Conservation (phyloP, 2,113 vertebrate genomes). For the Gadus chalcogrammus region DNA sequence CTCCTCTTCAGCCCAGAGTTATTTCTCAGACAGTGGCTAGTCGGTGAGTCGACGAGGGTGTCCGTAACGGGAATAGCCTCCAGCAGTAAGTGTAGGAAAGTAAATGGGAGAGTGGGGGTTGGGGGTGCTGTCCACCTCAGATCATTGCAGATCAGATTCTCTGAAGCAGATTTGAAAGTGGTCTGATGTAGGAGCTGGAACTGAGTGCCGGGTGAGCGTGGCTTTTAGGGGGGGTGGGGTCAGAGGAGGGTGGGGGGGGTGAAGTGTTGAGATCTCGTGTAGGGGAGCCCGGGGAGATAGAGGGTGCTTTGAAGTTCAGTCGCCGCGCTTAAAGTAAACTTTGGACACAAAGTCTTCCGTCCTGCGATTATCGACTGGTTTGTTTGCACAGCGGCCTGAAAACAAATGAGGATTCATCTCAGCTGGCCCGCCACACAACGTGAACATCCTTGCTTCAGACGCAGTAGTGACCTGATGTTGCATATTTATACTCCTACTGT, state of each 20-base stretch:
- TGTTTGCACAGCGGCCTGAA: conserved; percentile 62
- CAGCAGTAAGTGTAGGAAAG: too few species aligned
- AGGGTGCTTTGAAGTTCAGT: conserved; percentile 61
- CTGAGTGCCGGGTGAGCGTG: conserved; percentile 1
- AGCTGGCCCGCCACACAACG: conserved; percentile 23
- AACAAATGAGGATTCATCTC: conserved; percentile 62
- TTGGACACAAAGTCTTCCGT: conserved; percentile 69
- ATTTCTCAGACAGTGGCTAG: too few species aligned
- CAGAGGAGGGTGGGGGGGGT: not conserved
- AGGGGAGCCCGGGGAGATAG: conserved; percentile 29
- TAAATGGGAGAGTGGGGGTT: too few species aligned
- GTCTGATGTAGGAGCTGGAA: too few species aligned
- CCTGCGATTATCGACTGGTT: conserved; percentile 69
- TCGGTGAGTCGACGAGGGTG: too few species aligned
- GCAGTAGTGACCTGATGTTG: not conserved
- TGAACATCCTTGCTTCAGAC: not conserved
- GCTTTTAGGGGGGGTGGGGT: not conserved
- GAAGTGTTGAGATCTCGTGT: conserved; percentile 15
- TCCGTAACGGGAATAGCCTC: too few species aligned
- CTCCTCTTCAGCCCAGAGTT: not conserved
- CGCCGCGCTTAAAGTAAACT: conserved; percentile 63
- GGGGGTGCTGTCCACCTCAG: too few species aligned
- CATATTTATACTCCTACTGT: not conserved
- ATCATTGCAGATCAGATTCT: too few species aligned
- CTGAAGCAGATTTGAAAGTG: too few species aligned